These are phyloP conservation scores for Ophion obscuratus DNA, from an alignment of 2,888 invertebrate species.

Conservation along the genomic window DNA sequence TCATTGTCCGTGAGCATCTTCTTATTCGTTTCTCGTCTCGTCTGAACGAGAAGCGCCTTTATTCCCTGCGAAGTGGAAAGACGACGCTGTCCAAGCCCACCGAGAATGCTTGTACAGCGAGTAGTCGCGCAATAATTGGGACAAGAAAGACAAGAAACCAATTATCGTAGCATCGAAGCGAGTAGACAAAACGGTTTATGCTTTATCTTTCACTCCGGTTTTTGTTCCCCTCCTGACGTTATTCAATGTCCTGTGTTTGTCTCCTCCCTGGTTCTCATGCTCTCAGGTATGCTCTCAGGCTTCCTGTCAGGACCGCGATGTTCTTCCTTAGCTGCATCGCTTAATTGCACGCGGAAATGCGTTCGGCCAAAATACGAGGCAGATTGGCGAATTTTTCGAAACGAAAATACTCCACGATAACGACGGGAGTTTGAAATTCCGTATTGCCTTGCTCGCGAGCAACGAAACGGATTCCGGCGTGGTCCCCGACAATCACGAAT, in stretches of 20 bases:
- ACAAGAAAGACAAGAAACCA: conserved; percentile 65
- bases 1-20: conserved; percentile 43
- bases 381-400: too few relatives aligned
- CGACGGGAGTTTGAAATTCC: too few relatives aligned
- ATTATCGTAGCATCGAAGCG: conserved; percentile 67
- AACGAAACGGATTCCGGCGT: too few relatives aligned
- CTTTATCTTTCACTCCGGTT: conserved; percentile 30
- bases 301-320: background rate
- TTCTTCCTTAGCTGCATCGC: too few relatives aligned
- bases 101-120: conserved; percentile 50
- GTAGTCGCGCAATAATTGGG: conserved; percentile 61
- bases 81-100: conserved; percentile 45
- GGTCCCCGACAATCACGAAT: conserved; percentile 1
- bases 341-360: too few relatives aligned
- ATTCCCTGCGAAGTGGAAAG: conserved; percentile 40
- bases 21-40: conserved; percentile 53
- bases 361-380: too few relatives aligned
- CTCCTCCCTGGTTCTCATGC: background rate
- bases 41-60: conserved; percentile 64
- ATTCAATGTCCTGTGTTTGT: conserved; percentile 24
- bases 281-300: background rate
- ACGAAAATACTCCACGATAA: too few relatives aligned
- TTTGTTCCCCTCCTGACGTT: conserved; percentile 38
- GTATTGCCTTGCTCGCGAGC: too few relatives aligned
- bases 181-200: conserved; percentile 60